Evolutionary conservation across 2,888 invertebrate genomes (phyloP), one percentile per base, ranked within the genome.

Genomic region (Erebia ligea): DNA sequence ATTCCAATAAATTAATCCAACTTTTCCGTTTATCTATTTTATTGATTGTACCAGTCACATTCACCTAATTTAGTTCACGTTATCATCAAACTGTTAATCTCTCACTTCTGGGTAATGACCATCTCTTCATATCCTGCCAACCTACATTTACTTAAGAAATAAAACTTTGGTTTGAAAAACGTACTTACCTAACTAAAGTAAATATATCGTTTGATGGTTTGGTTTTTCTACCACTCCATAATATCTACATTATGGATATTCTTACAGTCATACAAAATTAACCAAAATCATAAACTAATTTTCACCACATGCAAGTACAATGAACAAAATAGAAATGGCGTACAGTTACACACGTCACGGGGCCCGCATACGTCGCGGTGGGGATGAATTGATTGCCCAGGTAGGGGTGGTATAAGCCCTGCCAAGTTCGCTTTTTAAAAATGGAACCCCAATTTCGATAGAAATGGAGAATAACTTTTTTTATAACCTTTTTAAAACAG

Each of bases 301-400:
- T 52, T 34, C 11, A 64, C n/a, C 56, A 50, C 56, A 21, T 9
- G 8, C 17, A 10, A 54, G 56, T n/a, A 65, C 66, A 72, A 75
- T 75, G 72, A 76, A 75, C 71, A 78, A 77, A 82, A 84, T 80
- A 84, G 81, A 81, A 84, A 88, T 86, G 86, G 86, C 85, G 83
- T 79, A 68, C 67, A 67, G 62, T 75, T 75, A 76, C 83, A 77
- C 81, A 82, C 85, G 86, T 87, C 85, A 84, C 80, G 79, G 70
- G 77, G 83, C 81, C 82, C 83, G 79, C 81, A 83, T 81, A 80
- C 79, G 83, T 82, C 78, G 85, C 87, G 21, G 56, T 83, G 86
- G 87, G 87, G 88, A 84, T 86, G 84, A 85, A 90, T 87, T 85
- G 86, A 91, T 91, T 83, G 88, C 86, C 80, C 79, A 91, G 90